These are phyloP conservation scores for Centruroides vittatus DNA, from an alignment of 1,140 invertebrate genomes.

Conservation along the genomic window DNA sequence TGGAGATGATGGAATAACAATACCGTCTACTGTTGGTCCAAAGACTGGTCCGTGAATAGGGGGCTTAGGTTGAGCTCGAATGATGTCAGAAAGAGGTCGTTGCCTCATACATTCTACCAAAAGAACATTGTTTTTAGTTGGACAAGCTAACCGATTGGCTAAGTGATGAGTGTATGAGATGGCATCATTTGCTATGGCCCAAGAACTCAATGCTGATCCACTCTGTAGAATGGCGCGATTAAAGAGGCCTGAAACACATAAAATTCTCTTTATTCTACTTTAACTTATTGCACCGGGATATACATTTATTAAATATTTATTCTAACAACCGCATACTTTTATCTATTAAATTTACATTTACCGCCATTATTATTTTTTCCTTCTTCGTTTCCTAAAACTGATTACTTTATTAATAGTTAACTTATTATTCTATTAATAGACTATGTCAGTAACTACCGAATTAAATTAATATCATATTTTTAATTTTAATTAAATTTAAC, in stretches of 20 bases:
- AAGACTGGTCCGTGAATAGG: constrained; percentile 76
- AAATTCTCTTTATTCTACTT: too few relatives aligned
- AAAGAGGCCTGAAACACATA: constrained; percentile 21
- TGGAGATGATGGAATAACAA: constrained; percentile 27
- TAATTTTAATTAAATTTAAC: too few relatives aligned
- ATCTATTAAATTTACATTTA: too few relatives aligned
- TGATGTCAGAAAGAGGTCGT: constrained; percentile 43
- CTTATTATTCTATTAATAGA: too few relatives aligned
- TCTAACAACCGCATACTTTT: too few relatives aligned
- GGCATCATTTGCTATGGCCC: constrained; percentile 22
- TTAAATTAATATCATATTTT: too few relatives aligned
- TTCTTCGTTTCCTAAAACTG: too few relatives aligned
- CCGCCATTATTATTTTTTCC: too few relatives aligned
- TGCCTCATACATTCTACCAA: constrained; percentile 30
- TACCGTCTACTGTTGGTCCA: constrained; percentile 71
- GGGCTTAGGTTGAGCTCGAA: constrained; percentile 45
- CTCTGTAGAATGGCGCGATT: constrained; percentile 26
- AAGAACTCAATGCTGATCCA: constrained; percentile 24
- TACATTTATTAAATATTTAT: too few relatives aligned
- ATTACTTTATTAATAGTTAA: too few relatives aligned
- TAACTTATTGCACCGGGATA: too few relatives aligned
- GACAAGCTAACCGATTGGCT: constrained; percentile 69
- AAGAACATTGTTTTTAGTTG: constrained; percentile 21
- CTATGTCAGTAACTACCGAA: too few relatives aligned
- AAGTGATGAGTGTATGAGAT: constrained; percentile 37